A percentile compares a stretch with the other conserved stretches of the same genome.
phyloP scores from a whole-genome alignment of 2,113 vertebrate species.

The Mormoops blainvillei region DNA sequence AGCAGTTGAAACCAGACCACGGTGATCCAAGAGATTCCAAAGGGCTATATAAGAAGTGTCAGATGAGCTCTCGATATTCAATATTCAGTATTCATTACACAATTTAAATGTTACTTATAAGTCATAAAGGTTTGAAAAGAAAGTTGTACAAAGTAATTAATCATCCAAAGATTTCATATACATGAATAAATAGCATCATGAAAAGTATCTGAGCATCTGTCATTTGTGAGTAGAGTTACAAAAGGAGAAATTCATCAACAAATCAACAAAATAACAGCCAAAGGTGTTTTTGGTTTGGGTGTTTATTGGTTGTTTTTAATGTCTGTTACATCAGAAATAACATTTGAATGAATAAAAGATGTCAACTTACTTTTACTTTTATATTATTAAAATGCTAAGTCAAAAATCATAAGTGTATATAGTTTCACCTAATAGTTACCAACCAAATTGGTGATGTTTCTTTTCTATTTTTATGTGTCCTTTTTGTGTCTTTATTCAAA shows the following conservation, averaged over 20 bases:
- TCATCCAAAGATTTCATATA: not conserved
- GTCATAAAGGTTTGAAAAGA: not conserved
- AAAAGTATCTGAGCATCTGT: not conserved
- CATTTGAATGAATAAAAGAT: not conserved
- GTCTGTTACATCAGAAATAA: not conserved
- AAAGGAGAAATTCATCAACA: not conserved
- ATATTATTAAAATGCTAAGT: not conserved
- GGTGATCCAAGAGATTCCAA: not conserved
- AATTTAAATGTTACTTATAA: not conserved
- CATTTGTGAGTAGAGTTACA: not conserved
- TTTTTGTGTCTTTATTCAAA: not conserved
- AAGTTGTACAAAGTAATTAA: not conserved
- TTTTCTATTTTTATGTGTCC: not conserved
- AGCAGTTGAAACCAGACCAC: not conserved
- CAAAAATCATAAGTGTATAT: not conserved
- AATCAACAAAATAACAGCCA: not conserved
- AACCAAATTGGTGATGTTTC: not conserved
- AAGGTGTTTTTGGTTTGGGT: not conserved
- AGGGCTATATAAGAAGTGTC: not conserved
- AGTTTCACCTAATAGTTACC: not conserved
- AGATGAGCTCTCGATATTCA: not conserved
- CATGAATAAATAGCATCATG: not conserved
- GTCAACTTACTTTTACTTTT: not conserved
- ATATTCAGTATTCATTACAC: not conserved
- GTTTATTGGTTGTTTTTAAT: not conserved